Base-by-base conservation (phyloP, 2,797 vertebrate species). In the Eidolon dupreanum region DNA sequence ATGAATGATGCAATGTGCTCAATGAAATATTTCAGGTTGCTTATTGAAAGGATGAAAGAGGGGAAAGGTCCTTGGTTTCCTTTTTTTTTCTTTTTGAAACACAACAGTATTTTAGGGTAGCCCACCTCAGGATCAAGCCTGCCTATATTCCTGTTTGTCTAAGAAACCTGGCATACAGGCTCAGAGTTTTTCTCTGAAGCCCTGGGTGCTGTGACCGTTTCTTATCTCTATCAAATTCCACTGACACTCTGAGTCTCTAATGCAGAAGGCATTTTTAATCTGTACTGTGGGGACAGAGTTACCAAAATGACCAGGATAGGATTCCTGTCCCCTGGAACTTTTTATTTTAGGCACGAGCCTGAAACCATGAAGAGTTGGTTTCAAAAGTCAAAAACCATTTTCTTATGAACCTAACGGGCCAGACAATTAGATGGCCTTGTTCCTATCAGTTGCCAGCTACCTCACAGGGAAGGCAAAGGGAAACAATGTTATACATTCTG, bases 81-180 rank as follows among this genome's bases (percentile, higher is more conserved):
- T 53, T 92, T 73, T 92, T 71, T n/a, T 68, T 75, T 41, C 53
- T 43, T 66, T 84, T 53, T 75, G 68, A 83, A 95, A 66, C 11
- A 8, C 20, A 74, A 43, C 66, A 87, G 43, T 38, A 28, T 88
- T 91, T 93, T 65, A 75, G 85, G 63, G 83, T 24, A 88, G 85
- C 74, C 77, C 41, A 82, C 24, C 78, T 97, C 63, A 79, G 43
- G 61, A 87, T 75, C 71, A 68, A 88, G 74, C 92, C 84, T 95
- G 95, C 85, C 92, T 3, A 4, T 85, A 65, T 70, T 96, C 81
- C 82, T 65, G 82, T 93, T 89, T 94, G 66, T 83, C 91, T 78
- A 59, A 83, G 87, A 92, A 96, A 92, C 82, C 92, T 78, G 89
- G 95, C 89, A 81, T 83, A 93, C 66, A 68, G 84, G 75, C 89